A percentile compares a stretch with the other conserved stretches of the same genome.
Conservation (phyloP, 1,140 invertebrate species). For the Hesperophylax magnus region DNA sequence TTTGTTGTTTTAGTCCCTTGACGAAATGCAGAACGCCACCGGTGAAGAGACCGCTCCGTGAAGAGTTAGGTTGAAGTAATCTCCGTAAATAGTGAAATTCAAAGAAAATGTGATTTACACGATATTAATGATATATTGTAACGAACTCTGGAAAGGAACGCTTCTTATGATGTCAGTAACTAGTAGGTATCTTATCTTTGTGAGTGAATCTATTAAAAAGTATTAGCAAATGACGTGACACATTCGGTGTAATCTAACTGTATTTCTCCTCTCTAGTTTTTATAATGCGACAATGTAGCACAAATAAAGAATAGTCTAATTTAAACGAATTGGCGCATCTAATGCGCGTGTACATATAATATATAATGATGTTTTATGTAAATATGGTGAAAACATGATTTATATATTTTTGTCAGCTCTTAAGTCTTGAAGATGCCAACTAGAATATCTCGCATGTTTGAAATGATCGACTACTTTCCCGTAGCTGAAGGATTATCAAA, state of each 20-base stretch:
- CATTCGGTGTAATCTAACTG: constrained; percentile 2
- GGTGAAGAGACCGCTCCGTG: constrained; percentile 15
- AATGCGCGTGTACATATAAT: constrained; percentile 31
- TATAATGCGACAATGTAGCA: constrained; percentile 30
- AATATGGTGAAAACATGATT: constrained; percentile 13
- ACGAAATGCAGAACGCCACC: constrained; percentile 24
- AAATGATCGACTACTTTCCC: neutral
- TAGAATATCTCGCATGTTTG: constrained; percentile 17
- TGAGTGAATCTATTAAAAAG: constrained; percentile 27
- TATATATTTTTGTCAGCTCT: constrained; percentile 18
- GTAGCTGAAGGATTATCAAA: neutral
- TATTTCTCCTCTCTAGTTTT: constrained; percentile 23
- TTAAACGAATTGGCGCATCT: constrained; percentile 16
- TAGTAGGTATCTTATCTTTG: neutral
- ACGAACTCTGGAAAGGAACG: constrained; percentile 10
- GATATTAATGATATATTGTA: constrained; percentile 18
- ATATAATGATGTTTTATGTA: constrained; percentile 15
- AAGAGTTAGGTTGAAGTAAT: constrained; percentile 7
- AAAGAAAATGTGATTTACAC: constrained; percentile 17
- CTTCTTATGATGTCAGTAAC: constrained; percentile 19
- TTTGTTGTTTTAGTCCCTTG: constrained; percentile 29
- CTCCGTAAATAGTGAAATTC: constrained; percentile 16
- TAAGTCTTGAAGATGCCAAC: constrained; percentile 33
- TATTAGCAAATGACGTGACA: constrained; percentile 3
- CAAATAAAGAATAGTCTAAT: constrained; percentile 25